These are phyloP conservation scores for Oreohelix idahoensis DNA, from an alignment of 1,140 invertebrate species.

Conservation along the genomic window DNA sequence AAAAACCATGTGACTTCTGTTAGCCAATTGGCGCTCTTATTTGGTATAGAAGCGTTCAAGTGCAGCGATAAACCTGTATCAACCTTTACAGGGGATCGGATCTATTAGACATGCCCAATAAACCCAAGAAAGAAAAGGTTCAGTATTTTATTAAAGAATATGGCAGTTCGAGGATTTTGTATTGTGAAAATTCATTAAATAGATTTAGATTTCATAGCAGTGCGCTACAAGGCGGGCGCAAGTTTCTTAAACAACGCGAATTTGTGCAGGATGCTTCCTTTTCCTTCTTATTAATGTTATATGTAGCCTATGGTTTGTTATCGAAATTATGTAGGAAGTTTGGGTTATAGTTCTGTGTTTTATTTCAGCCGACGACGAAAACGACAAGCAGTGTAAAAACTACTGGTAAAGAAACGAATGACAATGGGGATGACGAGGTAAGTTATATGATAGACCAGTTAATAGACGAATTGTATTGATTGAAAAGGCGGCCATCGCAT, in stretches of 20 bases:
- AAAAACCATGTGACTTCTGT: slow-evolving; percentile 61
- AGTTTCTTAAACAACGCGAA: no score
- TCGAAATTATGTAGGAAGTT: no score
- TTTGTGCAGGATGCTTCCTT: no score
- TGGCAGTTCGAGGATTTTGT: background rate
- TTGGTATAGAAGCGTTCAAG: slow-evolving; percentile 62
- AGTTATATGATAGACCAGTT: no score
- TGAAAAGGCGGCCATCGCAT: slow-evolving; percentile 48
- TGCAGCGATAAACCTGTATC: slow-evolving; percentile 52
- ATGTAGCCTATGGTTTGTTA: no score
- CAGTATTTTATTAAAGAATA: slow-evolving; percentile 41
- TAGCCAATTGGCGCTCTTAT: slow-evolving; percentile 64
- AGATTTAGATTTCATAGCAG: no score
- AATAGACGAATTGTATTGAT: background rate
- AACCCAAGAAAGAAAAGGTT: slow-evolving; percentile 74
- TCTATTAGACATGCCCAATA: slow-evolving; percentile 72
- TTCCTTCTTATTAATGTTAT: background rate
- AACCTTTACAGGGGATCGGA: slow-evolving; percentile 53
- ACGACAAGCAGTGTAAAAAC: slow-evolving; percentile 73
- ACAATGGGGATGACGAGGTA: slow-evolving; percentile 74
- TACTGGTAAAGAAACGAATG: slow-evolving; percentile 72
- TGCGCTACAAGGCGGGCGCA: no score
- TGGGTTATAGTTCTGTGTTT: background rate
- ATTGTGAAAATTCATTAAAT: background rate
- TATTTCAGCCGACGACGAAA: slow-evolving; percentile 71